Percentiles rank a stretch among this genome's conserved stretches.
These are phyloP conservation scores for Delphinapterus leucas DNA, from an alignment of 2,113 vertebrate species.

Conservation along the genomic window DNA sequence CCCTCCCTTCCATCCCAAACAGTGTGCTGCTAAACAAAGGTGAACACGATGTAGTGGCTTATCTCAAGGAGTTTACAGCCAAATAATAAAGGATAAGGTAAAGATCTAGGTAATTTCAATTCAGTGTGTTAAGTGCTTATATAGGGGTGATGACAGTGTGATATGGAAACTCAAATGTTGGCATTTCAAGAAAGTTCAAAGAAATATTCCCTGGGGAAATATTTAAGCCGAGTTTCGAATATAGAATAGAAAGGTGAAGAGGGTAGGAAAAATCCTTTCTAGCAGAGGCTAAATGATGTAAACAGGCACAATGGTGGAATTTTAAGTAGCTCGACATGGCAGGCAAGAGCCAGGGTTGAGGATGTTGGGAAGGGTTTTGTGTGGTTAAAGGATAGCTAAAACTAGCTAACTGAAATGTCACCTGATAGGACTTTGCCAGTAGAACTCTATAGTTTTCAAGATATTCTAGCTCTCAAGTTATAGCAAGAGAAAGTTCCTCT, in stretches of 20 bases:
- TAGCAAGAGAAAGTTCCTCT: background rate
- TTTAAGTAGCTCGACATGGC: background rate
- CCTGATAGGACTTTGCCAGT: background rate
- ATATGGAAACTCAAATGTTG: background rate
- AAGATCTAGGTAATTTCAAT: background rate
- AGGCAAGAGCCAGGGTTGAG: background rate
- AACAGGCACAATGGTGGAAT: background rate
- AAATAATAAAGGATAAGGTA: background rate
- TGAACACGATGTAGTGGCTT: background rate
- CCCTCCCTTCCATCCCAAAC: background rate
- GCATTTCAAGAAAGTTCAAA: background rate
- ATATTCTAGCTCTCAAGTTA: background rate
- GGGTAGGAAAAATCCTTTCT: background rate
- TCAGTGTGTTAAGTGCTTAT: background rate
- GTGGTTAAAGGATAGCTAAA: background rate
- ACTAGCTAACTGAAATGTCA: background rate
- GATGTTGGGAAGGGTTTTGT: background rate
- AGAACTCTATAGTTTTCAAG: background rate
- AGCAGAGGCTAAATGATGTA: background rate
- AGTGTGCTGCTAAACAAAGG: background rate
- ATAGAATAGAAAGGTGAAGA: background rate
- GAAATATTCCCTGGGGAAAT: background rate
- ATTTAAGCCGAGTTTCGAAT: background rate
- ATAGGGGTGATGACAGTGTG: background rate
- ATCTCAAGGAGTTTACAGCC: background rate